phyloP scores from a whole-genome alignment of 2,888 invertebrate species.

The Dilophus febrilis region DNA sequence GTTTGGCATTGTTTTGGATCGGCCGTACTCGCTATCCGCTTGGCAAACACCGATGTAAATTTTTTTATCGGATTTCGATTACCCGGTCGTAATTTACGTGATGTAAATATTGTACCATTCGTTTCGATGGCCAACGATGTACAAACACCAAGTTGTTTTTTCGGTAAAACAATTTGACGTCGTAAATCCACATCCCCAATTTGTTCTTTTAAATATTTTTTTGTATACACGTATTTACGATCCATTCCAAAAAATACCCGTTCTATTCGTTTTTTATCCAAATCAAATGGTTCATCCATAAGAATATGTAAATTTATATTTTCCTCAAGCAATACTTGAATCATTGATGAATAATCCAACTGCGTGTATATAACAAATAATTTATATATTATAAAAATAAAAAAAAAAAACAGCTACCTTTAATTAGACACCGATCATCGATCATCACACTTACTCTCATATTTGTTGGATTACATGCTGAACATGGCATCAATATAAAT shows the following conservation, averaged over 20 bases:
- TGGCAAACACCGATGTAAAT: conserved; percentile 46
- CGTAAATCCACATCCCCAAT: conserved; percentile 55
- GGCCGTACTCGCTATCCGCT: conserved; percentile 45
- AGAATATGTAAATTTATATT: conserved; percentile 67
- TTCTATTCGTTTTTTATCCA: conserved; percentile 47
- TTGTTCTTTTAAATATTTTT: conserved; percentile 50
- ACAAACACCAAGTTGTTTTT: conserved; percentile 59
- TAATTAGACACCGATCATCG: not conserved
- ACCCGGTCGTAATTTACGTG: conserved; percentile 38
- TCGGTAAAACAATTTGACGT: conserved; percentile 57
- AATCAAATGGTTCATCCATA: conserved; percentile 61
- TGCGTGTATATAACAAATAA: conserved; percentile 24
- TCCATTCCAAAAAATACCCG: conserved; percentile 70
- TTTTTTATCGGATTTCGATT: conserved; percentile 40
- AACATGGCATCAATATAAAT: conserved; percentile 65
- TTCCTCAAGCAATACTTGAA: conserved; percentile 65
- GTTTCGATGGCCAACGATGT: conserved; percentile 68
- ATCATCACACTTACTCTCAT: conserved; percentile 50
- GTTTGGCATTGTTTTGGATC: conserved; percentile 40
- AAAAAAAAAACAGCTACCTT: not conserved
- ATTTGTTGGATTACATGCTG: conserved; percentile 46
- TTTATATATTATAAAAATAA: conserved; percentile 8
- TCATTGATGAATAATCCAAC: conserved; percentile 67
- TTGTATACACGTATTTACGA: conserved; percentile 56
- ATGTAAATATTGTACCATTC: conserved; percentile 57